These are phyloP conservation scores for Heliconius nattereri DNA, from an alignment of 1,140 invertebrate species.

Conservation along the genomic window DNA sequence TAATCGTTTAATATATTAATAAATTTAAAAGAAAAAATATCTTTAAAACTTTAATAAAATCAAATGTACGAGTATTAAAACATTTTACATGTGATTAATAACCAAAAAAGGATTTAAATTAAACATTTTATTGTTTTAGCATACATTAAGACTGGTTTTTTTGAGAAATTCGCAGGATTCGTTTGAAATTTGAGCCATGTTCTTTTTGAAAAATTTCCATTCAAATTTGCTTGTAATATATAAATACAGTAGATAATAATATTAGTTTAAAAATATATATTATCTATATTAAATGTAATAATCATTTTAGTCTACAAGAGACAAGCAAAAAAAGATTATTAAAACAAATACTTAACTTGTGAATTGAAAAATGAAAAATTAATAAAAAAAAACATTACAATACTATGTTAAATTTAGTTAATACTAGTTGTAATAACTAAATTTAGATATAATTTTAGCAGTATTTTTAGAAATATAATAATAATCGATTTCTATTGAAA, in stretches of 20 bases:
- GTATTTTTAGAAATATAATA: no score
- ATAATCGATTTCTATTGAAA: background rate
- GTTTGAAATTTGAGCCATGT: background rate
- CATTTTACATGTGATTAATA: background rate
- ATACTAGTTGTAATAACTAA: no score
- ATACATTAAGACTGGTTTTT: background rate
- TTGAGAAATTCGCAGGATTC: background rate
- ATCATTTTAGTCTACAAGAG: no score
- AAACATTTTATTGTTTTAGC: background rate
- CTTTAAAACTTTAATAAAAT: background rate
- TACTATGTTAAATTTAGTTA: no score
- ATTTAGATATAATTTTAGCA: no score
- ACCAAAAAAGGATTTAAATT: background rate
- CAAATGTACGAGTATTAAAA: no score
- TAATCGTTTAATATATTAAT: background rate
- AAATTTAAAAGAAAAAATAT: background rate
- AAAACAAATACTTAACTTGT: no score
- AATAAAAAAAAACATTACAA: no score
- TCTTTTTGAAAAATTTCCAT: background rate
- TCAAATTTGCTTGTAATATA: background rate
- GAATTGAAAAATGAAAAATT: no score
- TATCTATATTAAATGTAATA: background rate
- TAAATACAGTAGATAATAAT: background rate
- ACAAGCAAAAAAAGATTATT: no score
- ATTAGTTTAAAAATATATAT: background rate